Base-by-base conservation (phyloP, 1,140 invertebrate species). In the Hesperophylax magnus region DNA sequence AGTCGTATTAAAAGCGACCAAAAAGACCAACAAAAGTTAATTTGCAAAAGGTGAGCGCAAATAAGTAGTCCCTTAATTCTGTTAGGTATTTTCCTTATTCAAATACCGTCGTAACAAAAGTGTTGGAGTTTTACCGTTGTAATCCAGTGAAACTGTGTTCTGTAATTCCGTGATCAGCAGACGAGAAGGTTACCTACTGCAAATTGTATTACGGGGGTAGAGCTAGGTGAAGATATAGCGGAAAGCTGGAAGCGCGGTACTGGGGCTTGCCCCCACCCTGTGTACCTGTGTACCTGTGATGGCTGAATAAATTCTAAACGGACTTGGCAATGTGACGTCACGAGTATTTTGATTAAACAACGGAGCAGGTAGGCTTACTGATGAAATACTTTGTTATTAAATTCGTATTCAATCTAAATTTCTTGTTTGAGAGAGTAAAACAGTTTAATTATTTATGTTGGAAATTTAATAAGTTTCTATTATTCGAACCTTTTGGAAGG, bases 271-370 rank as follows among this genome's bases (percentile, higher is more conserved):
- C 39, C 27, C n/a, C 63, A 11, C 63, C 63, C 31, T n/a, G n/a
- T n/a, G n/a, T n/a, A n/a, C n/a, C 17, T 67, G 63, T 27, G 39
- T 67, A 15, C 22, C 17, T 27, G 63, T 27, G 63, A 67, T 67
- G 63, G 15, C 63, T 67, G 63, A 67, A 67, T 67, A 67, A 67
- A 67, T 67, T 67, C 22, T 67, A n/a, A 67, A 67, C 63, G 22
- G 27, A 27, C 63, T 9, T 67, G 63, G 24, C 24, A 17, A 34
- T 67, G 63, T 67, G 63, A 67, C 27, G 27, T 27, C 24, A 67
- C 24, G 31, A 67, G 31, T 67, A 67, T 67, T 67, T 67, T 67
- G 63, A 67, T 67, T 67, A 67, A 67, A 67, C 22, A 11, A 14
- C 27, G n/a, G 18, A 22, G 58, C 58, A 11, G 58, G 58, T 22